phyloP scores from a whole-genome alignment of 2,797 vertebrate genomes.

The Ataeniobius toweri region DNA sequence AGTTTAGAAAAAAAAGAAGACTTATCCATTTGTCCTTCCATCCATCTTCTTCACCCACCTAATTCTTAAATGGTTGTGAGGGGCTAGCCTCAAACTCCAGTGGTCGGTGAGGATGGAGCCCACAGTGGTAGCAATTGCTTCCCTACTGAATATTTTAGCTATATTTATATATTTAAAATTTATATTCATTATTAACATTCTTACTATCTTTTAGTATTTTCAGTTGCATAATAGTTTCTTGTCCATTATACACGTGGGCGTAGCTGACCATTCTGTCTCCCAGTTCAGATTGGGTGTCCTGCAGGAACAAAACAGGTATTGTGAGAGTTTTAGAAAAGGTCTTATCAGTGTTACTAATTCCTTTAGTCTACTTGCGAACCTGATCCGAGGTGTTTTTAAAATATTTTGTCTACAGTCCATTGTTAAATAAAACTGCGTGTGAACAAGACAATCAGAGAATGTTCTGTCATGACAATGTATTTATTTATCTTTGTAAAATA shows the following conservation, averaged over 20 bases:
- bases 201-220: background rate
- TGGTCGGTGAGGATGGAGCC: too few species aligned
- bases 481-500: background rate
- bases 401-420: slow-evolving; percentile 3
- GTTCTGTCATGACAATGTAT: too few species aligned
- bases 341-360: slow-evolving; percentile 9
- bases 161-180: background rate
- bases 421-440: slow-evolving; percentile 28
- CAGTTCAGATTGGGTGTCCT: background rate
- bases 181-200: background rate
- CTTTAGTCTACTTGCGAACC: slow-evolving; percentile 8
- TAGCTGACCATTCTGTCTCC: slow-evolving; percentile 14
- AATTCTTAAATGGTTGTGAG: too few species aligned
- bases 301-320: slow-evolving; percentile 20
- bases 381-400: background rate
- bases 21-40: too few species aligned
- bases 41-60: too few species aligned
- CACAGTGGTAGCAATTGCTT: background rate
- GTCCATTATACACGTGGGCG: slow-evolving; percentile 6
- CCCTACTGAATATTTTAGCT: background rate
- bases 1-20: too few species aligned
- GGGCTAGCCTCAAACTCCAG: too few species aligned
- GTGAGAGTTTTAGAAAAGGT: slow-evolving; percentile 21
- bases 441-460: slow-evolving; percentile 14
- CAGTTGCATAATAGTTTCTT: background rate